Evolutionary conservation across 2,113 vertebrate genomes (phyloP).

Genomic region (Brachionichthys hirsutus): DNA sequence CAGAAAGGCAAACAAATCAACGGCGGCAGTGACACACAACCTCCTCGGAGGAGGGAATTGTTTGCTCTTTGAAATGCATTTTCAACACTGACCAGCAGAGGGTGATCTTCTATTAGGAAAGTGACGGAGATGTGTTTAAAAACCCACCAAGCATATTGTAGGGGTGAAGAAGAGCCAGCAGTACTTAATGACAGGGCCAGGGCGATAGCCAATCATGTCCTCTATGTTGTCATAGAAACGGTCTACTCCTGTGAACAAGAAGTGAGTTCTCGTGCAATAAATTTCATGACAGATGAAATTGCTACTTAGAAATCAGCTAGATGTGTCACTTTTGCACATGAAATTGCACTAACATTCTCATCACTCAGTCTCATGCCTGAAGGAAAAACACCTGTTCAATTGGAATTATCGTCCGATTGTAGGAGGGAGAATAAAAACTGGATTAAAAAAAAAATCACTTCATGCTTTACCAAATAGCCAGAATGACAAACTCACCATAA

Average conservation of each 20-base stretch:
- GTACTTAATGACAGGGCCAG: slow-evolving; percentile 87
- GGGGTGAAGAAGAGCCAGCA: slow-evolving; percentile 96
- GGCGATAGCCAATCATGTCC: slow-evolving; percentile 96
- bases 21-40: too few species aligned
- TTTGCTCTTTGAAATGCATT: neutral
- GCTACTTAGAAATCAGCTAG: neutral
- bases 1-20: too few species aligned
- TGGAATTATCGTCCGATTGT: neutral
- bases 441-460: too few species aligned
- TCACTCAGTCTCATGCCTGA: neutral
- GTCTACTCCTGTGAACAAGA: slow-evolving; percentile 81
- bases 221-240: slow-evolving; percentile 94
- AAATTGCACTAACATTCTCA: neutral
- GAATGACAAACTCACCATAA: slow-evolving; percentile 84
- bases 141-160: slow-evolving; percentile 87
- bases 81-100: slow-evolving; percentile 41
- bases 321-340: neutral
- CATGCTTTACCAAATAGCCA: neutral
- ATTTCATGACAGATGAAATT: neutral
- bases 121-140: slow-evolving; percentile 1
- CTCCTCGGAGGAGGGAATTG: too few species aligned
- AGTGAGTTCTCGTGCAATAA: slow-evolving; percentile 1
- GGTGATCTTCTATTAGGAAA: slow-evolving; percentile 14
- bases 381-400: neutral
- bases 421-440: neutral